Evolutionary conservation across 2,113 vertebrate species (phyloP).

Genomic region (Orientallactaga bullata): DNA sequence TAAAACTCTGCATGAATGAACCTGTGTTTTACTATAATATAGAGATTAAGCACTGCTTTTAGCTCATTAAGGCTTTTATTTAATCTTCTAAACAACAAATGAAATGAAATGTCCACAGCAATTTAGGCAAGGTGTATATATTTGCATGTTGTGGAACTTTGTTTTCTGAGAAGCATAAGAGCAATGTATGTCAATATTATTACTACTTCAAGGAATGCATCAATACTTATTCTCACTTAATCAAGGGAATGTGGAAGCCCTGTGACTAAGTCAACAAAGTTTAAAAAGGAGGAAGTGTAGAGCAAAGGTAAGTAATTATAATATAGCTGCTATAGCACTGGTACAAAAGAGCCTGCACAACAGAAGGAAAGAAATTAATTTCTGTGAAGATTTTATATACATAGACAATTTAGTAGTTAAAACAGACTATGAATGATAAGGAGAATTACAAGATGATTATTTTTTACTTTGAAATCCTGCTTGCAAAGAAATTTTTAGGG

Average conservation of each 20-base stretch:
- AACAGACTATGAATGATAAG: background rate
- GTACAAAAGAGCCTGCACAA: background rate
- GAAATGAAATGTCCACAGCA: background rate
- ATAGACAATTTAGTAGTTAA: background rate
- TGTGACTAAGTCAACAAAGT: background rate
- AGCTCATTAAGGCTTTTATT: background rate
- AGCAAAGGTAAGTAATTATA: background rate
- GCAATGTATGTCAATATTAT: background rate
- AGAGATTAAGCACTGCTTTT: background rate
- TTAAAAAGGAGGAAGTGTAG: background rate
- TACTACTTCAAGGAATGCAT: background rate
- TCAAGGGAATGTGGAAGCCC: background rate
- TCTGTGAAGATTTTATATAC: background rate
- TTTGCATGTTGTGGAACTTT: background rate
- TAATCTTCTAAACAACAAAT: conserved; percentile 24
- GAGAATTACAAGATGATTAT: background rate
- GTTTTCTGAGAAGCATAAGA: background rate
- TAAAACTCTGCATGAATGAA: conserved; percentile 21
- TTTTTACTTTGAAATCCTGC: background rate
- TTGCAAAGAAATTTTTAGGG: background rate
- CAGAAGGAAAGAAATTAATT: background rate
- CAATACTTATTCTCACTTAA: background rate
- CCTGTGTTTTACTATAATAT: background rate
- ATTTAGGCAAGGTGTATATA: background rate
- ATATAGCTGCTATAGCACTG: background rate